These are phyloP conservation scores for Brachypalpus laphriformis DNA, from an alignment of 2,888 invertebrate species.

Conservation along the genomic window DNA sequence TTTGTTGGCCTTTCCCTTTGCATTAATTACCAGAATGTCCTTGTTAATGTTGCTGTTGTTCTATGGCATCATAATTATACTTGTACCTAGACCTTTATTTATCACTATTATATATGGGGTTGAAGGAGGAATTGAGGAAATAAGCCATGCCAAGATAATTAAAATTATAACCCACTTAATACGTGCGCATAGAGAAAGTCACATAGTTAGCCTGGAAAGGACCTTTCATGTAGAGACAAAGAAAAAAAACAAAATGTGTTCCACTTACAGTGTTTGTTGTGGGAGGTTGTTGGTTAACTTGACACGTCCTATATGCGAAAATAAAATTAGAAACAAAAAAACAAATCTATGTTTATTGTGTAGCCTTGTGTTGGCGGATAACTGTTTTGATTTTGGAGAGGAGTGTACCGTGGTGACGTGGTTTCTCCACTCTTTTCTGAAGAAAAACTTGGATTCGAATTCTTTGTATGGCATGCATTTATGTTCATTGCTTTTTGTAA, in stretches of 20 bases:
- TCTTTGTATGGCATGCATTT: too few relatives aligned
- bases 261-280: neutral
- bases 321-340: neutral
- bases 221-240: neutral
- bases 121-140: neutral
- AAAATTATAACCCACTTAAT: conserved; percentile 25
- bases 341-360: conserved; percentile 10
- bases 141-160: conserved; percentile 26
- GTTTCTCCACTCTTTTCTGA: too few relatives aligned
- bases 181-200: neutral
- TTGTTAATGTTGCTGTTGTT: neutral
- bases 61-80: neutral
- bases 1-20: conserved; percentile 27
- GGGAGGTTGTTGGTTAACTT: conserved; percentile 23
- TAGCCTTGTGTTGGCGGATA: neutral
- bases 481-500: too few relatives aligned
- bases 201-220: neutral
- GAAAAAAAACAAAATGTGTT: neutral
- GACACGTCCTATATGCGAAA: neutral
- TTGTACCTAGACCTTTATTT: neutral
- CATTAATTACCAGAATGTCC: conserved; percentile 28
- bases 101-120: neutral
- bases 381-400: neutral
- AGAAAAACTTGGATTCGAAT: too few relatives aligned
- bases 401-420: neutral